phyloP scores from a whole-genome alignment of 2,113 vertebrate genomes.

The Chaetops frenatus region DNA sequence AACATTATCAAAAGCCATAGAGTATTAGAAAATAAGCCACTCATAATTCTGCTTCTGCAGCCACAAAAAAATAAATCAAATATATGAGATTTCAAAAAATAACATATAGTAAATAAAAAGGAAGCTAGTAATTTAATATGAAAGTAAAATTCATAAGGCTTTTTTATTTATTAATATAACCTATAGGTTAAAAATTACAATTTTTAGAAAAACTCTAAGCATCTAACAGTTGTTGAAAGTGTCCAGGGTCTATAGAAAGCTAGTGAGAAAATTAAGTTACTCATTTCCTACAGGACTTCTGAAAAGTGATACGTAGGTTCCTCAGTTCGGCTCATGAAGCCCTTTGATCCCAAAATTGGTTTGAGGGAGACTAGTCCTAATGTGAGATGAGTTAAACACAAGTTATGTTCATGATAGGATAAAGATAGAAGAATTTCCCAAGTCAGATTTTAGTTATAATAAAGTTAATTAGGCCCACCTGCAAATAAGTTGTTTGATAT shows the following conservation, averaged over 20 bases:
- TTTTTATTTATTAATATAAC: not conserved
- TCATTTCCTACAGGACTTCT: not conserved
- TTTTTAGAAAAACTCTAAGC: not conserved
- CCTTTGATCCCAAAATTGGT: not conserved
- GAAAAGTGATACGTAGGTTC: not conserved
- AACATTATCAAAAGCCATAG: not conserved
- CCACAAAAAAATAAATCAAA: not conserved
- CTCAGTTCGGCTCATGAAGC: not conserved
- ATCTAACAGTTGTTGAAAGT: not conserved
- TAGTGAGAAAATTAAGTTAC: not conserved
- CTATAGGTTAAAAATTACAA: not conserved
- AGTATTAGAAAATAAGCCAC: not conserved
- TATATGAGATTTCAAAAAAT: not conserved
- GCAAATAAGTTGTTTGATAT: slow-evolving; percentile 1
- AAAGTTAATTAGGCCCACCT: not conserved
- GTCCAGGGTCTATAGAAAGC: not conserved
- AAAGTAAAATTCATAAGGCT: not conserved
- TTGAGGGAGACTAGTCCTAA: not conserved
- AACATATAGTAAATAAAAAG: not conserved
- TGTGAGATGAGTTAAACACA: not conserved
- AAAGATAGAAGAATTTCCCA: not conserved
- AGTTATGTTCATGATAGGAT: not conserved
- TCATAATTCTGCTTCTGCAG: not conserved
- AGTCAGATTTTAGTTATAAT: not conserved
- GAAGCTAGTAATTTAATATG: not conserved